phyloP scores from a whole-genome alignment of 2,888 invertebrate species.

The Ptilodon capucinus region DNA sequence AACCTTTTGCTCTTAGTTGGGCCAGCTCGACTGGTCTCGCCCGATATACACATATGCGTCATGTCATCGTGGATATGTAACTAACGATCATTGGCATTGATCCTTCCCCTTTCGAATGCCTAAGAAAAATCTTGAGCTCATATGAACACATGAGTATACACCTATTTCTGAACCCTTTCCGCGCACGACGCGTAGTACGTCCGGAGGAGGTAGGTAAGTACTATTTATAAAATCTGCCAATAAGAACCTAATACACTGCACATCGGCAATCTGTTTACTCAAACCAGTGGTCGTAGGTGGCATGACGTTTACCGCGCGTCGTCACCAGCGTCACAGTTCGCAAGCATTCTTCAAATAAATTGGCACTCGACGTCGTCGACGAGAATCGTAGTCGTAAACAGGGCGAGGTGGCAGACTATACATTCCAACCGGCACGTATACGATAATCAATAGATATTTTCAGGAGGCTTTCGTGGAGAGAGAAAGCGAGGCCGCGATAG shows the following conservation, averaged over 20 bases:
- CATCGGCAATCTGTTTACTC: constrained; percentile 44
- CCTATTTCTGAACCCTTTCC: constrained; percentile 20
- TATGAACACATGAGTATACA: constrained; percentile 3
- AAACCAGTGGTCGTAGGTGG: constrained; percentile 41
- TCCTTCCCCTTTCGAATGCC: not conserved
- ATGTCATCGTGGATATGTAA: constrained; percentile 44
- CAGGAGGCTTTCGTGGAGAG: constrained; percentile 79
- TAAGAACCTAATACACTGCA: constrained; percentile 27
- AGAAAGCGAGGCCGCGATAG: constrained; percentile 56
- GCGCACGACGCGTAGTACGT: constrained; percentile 39
- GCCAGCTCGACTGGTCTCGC: constrained; percentile 58
- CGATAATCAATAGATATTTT: constrained; percentile 83
- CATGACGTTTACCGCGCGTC: constrained; percentile 40
- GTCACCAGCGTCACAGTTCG: constrained; percentile 34
- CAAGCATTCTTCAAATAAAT: constrained; percentile 76
- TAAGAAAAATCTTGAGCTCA: constrained; percentile 1
- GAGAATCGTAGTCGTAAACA: no score
- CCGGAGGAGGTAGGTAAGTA: constrained; percentile 18
- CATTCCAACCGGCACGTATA: constrained; percentile 70
- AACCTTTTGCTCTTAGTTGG: constrained; percentile 66
- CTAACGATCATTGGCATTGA: constrained; percentile 29
- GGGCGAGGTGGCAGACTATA: constrained; percentile 68
- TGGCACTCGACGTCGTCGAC: constrained; percentile 71
- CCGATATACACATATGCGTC: constrained; percentile 53
- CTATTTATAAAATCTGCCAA: constrained; percentile 44